Percentiles rank a stretch among this genome's conserved stretches.
Conservation (phyloP, 2,888 invertebrate species). For the Salticus scenicus region DNA sequence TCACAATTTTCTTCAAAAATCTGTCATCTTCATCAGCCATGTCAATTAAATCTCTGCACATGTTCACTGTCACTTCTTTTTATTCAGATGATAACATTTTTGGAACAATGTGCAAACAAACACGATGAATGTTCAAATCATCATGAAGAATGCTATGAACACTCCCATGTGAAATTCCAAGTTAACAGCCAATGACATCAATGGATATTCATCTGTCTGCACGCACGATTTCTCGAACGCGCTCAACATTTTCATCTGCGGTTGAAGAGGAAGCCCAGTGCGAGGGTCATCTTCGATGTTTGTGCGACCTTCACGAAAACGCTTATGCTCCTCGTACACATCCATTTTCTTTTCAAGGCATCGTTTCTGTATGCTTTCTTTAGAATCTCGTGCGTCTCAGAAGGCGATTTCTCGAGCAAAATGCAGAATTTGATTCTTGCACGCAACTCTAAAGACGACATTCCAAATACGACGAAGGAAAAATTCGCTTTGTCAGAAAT, state of each 20-base stretch:
- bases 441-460: slow-evolving; percentile 27
- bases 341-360: slow-evolving; percentile 26
- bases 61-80: slow-evolving; percentile 26
- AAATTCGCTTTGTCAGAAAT: slow-evolving; percentile 20
- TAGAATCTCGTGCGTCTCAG: slow-evolving; percentile 38
- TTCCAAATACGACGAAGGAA: no score
- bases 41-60: no score
- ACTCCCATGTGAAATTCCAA: no score
- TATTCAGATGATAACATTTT: slow-evolving; percentile 7
- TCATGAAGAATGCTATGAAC: no score
- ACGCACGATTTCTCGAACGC: slow-evolving; percentile 10
- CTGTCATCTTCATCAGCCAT: no score
- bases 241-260: slow-evolving; percentile 28
- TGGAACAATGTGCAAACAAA: no score
- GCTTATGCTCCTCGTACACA: slow-evolving; percentile 37
- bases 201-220: slow-evolving; percentile 27
- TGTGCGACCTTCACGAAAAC: no score
- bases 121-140: no score
- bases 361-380: no score
- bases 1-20: slow-evolving; percentile 24
- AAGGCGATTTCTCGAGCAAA: no score
- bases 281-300: no score
- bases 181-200: background rate
- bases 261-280: slow-evolving; percentile 5
- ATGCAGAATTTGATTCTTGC: slow-evolving; percentile 41